Evolutionary conservation across 2,888 invertebrate genomes (phyloP).

Genomic region (Priocnemis perturbator): DNA sequence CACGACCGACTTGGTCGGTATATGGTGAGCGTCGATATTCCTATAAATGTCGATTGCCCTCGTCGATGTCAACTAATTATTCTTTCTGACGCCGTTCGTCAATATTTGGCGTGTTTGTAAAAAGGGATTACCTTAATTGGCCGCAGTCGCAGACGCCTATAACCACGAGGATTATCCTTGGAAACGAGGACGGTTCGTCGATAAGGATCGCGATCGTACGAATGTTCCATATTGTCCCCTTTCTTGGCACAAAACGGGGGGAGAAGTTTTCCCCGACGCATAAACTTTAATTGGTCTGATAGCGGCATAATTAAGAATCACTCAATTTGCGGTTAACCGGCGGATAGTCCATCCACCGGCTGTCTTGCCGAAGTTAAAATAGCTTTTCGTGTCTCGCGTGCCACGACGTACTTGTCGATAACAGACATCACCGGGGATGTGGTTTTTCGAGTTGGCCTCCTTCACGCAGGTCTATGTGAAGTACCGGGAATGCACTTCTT

Average conservation of each 20-base stretch:
- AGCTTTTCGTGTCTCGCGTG: no score
- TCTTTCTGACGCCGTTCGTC: not conserved
- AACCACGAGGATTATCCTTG: not conserved
- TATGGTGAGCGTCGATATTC: constrained; percentile 24
- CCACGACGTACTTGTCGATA: not conserved
- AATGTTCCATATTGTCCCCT: not conserved
- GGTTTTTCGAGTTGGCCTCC: no score
- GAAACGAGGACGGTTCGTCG: not conserved
- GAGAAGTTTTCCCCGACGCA: not conserved
- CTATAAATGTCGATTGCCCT: not conserved
- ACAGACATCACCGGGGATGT: not conserved
- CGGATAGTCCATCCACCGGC: no score
- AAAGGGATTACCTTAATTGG: not conserved
- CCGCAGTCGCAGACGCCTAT: no score
- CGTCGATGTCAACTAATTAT: not conserved
- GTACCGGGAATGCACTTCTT: not conserved
- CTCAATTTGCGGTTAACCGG: constrained; percentile 14
- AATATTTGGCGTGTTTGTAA: not conserved
- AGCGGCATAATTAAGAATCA: constrained; percentile 26
- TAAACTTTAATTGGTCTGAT: constrained; percentile 32
- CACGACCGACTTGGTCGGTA: not conserved
- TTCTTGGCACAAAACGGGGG: not conserved
- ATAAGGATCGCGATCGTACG: not conserved
- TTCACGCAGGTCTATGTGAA: constrained; percentile 6
- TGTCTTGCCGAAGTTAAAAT: no score